Base-by-base conservation (phyloP, 2,797 vertebrate species). In the Rhyacichthys aspro region DNA sequence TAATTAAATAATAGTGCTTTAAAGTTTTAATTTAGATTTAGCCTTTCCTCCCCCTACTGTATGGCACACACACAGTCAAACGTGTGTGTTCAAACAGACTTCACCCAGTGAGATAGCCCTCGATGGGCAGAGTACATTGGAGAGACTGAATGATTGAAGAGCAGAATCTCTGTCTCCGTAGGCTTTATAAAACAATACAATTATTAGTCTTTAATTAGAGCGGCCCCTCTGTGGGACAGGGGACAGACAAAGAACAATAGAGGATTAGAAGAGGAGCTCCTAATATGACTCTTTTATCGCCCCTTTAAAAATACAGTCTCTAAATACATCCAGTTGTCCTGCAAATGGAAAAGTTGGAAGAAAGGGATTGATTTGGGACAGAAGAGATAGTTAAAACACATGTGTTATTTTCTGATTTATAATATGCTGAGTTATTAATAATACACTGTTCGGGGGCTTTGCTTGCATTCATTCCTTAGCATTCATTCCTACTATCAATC, bases 1-100 rank as follows among this genome's bases (percentile, higher is more conserved):
- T 97, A 97, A 98, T 98, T 96, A 96, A 98, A 98, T 98, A 96
- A 96, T 93, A 90, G 93, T 93, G 93, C 88, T 96, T 98, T 95
- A 96, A 97, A 96, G 94, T 97, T 98, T 96, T 96, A 96, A 97
- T 98, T 98, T 95, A 93, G 92, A 95, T 94, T 94, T 94, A 58
- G 50, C 64, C 43, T 67, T 82, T 78, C 74, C 50, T 69, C 63
- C 59, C 68, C 83, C 84, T 89, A 86, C 88, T 92, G 92, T 92
- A 91, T 90, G 89, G 87, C 50, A n/a, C 73, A 23, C 44, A 17
- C 55, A 50, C 44, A 74, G 38, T 59, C 65, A 55, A 53, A 58
- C 17, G 32, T 50, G 58, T 53, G 47, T 50, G 57, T 70, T 85
- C 37, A 53, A 32, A 59, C 15, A 77, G 75, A 81, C 87, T 72